Evolutionary conservation across 2,888 invertebrate genomes (phyloP).

Genomic region (Rhaphigaster nebulosa): DNA sequence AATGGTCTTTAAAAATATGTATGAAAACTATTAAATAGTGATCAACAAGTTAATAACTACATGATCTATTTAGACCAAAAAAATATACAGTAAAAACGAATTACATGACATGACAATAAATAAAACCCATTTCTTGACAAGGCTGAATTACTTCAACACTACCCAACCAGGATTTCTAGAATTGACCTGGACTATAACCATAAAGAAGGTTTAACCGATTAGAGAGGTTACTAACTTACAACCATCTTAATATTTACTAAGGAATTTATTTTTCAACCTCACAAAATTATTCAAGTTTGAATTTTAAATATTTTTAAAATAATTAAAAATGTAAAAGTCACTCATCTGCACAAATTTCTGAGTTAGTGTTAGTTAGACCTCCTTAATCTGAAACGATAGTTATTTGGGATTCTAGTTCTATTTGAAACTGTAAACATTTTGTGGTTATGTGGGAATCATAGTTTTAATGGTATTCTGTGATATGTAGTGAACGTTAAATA

Average conservation of each 20-base stretch:
- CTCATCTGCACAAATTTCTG: not conserved
- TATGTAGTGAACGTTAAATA: constrained; percentile 46
- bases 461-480: constrained; percentile 18
- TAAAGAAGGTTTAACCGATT: not conserved
- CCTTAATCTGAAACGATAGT: not conserved
- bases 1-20: not conserved
- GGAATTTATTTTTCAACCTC: not conserved
- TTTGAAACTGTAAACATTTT: constrained; percentile 46
- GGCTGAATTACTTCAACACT: not conserved
- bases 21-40: not conserved
- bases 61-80: not conserved
- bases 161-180: not conserved
- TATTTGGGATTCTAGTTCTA: not conserved
- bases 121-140: not conserved
- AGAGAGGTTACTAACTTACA: not conserved
- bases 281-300: not conserved
- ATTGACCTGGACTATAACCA: not conserved
- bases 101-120: not conserved
- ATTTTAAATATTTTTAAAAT: not conserved
- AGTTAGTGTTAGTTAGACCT: not conserved
- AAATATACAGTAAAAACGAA: not conserved
- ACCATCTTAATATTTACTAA: not conserved
- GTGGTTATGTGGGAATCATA: constrained; percentile 1
- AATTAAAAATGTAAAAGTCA: not conserved
- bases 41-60: not conserved